Evolutionary conservation across 2,113 vertebrate genomes (phyloP), one percentile per base, ranked within the genome.

Genomic region (Phylloscopus trochiloides): DNA sequence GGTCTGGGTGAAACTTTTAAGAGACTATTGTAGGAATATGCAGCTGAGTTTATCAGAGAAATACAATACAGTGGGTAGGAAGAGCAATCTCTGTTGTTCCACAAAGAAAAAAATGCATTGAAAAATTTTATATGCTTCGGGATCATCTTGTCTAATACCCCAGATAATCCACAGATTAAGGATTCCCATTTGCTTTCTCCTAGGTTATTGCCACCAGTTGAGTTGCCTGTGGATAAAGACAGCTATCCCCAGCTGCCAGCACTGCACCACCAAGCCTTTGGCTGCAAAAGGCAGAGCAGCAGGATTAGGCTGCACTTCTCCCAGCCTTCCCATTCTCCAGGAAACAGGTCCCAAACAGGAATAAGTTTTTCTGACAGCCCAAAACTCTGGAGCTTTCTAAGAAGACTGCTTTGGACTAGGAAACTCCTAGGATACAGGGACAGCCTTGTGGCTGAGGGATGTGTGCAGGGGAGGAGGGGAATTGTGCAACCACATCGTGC

Each of bases 251-350:
- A 15, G 2, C 29, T 36, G 61, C 77, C 77, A 25, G 52, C 48
- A 14, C 31, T 24, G 25, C 70, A 47, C 40, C 48, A 43, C 31
- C 29, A 3, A 1, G 25, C 43, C 51, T 71, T 19, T 29, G 43
- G 40, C 71, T 61, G 40, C n/a, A 16, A 68, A 71, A 77, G 40
- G 26, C 63, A 66, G 47, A 73, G 66, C 22, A 21, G 28, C 50
- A 68, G 58, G 61, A 40, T 54, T 3, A 22, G 31, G 5, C 22
- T 65, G 14, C 31, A 12, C 3, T 59, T 61, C n/a, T 47, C 32
- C 5, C 42, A 0, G 0, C 10, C 51, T 59, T 90, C 31, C 31
- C 3, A 0, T 67, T 86, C 40, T 14, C 32, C 40, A 3, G 0
- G 17, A 22, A 47, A 38, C 29, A 22, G 9, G 22, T 72, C 17